Evolutionary conservation across 2,113 vertebrate species (phyloP), one percentile per base, ranked within the genome.

Genomic region (Ptychochromis oligacanthus): DNA sequence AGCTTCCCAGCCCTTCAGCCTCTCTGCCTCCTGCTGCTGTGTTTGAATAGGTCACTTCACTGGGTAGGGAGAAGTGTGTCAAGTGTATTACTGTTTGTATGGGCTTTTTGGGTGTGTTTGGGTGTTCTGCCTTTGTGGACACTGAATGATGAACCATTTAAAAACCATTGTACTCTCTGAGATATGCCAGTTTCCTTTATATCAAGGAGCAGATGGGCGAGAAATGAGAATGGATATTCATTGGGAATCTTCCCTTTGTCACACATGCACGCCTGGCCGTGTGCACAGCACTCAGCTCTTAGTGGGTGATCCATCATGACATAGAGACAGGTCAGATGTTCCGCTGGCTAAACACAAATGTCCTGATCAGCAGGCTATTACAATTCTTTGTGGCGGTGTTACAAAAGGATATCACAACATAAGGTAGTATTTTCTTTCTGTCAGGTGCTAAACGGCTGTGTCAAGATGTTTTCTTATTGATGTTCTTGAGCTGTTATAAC

Each of bases 281-380:
- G 89, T 90, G 87, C 88, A 46, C 72, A 77, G 80, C 85, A 87
- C 75, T 90, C 82, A 77, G 75, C 81, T 87, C 84, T 80, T 87
- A 81, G 86, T 80, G 89, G 93, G 92, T 92, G 93, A 95, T 95
- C 94, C 92, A 94, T 95, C 94, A 94, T 87, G 89, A 88, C 91
- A 83, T 72, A 24, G 82, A 91, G 90, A 92, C 92, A 88, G 90
- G 93, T 95, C 93, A 93, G 92, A 89, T 88, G 92, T 87, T 95
- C 88, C 89, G 10, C 90, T 84, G 88, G 85, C 92, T 91, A 72
- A 91, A 88, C 89, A 90, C 87, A 91, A 87, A 91, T 82, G 83
- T 89, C 87, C 89, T 79, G 75, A 93, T 94, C 87, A 87, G 60
- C 34, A 7, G 58, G 76, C 86, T 89, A 65, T 84, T 86, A 62